Base-by-base conservation (phyloP, 2,888 invertebrate genomes). In the Aricia artaxerxes region DNA sequence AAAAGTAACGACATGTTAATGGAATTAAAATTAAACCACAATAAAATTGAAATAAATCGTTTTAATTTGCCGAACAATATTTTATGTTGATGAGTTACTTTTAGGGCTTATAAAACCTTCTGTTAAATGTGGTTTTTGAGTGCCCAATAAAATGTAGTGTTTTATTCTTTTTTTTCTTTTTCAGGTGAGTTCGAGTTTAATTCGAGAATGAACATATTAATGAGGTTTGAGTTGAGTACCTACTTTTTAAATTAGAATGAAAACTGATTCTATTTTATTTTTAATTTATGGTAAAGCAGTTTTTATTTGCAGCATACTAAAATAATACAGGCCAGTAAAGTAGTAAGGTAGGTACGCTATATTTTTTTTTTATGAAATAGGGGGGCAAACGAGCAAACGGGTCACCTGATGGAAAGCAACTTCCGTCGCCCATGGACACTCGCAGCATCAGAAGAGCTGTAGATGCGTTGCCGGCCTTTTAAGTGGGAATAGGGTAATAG, bases 121-220 rank as follows among this genome's bases (percentile, higher is more conserved):
- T 31, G 35, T 76, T 4, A 53, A 24, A 24, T 13, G 53, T 7
- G 49, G 81, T 83, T 86, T 87, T 85, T 86, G 81, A 79, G 83
- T 83, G 81, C 77, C 78, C 83, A 84, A 85, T 85, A 86, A 86
- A 83, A 85, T 85, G 81, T 82, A 83, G 85, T 82, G 83, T 79
- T 86, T 86, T 87, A 87, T 88, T 87, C 86, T 31, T 81, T 86
- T 84, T 87, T 82, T 84, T 80, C 81, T 83, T 84, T 89, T 87
- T 83, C 89, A 90, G 90, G 90, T 90, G 87, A 86, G 89, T 83
- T 81, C 81, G 83, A 83, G 82, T 81, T 76, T 57, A n/a, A 53
- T 53, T 31, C 49, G 44, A 75, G 57, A 31, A 6, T 24, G 24
- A 24, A 24, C 24, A 24, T 24, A 13, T 13, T 35, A 57, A 76